Evolutionary conservation across 2,888 invertebrate genomes (phyloP).

Genomic region (Hedya salicella): DNA sequence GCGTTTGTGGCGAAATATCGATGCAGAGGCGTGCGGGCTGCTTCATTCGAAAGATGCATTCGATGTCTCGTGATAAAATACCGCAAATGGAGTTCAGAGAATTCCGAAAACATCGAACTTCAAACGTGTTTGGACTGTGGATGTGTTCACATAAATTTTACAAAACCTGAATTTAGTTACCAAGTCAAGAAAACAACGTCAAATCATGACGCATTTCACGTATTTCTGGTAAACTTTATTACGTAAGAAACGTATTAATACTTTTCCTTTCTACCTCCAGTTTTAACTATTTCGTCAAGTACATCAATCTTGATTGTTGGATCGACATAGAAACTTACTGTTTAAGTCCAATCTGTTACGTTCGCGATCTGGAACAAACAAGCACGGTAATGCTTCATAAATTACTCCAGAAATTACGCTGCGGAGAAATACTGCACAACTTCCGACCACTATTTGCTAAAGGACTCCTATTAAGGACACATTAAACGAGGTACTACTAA

Average conservation of each 20-base stretch:
- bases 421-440: conserved; percentile 27
- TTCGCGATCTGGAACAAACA: conserved; percentile 53
- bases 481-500: conserved; percentile 15
- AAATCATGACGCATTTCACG: background rate
- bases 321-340: conserved; percentile 50
- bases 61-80: conserved; percentile 31
- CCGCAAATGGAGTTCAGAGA: conserved; percentile 25
- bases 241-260: background rate
- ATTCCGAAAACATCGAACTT: background rate
- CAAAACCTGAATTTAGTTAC: background rate
- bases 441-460: conserved; percentile 3
- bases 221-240: background rate
- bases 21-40: conserved; percentile 26
- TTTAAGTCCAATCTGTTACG: conserved; percentile 49
- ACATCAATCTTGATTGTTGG: conserved; percentile 1
- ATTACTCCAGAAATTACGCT: conserved; percentile 27
- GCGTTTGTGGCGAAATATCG: conserved; percentile 36
- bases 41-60: conserved; percentile 24
- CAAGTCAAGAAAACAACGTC: background rate
- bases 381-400: conserved; percentile 26
- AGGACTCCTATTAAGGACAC: background rate
- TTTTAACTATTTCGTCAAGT: background rate
- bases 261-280: background rate
- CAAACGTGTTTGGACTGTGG: background rate
- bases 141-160: background rate